Percentiles rank a stretch among this genome's conserved stretches.
phyloP scores from a whole-genome alignment of 2,797 vertebrate species.

The Chromobotia macracanthus region DNA sequence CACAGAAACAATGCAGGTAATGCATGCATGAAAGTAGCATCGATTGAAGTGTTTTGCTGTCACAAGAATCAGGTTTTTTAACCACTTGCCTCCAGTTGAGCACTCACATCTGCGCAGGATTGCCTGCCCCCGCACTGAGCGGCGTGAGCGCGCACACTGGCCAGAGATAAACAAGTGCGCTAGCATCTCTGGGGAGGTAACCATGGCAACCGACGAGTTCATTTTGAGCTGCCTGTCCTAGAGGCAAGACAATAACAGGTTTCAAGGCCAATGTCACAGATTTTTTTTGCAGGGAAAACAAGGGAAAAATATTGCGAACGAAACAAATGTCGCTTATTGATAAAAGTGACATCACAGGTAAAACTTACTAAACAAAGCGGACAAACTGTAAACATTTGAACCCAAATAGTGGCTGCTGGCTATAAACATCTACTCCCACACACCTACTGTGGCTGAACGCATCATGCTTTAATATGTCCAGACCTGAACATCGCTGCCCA shows the following conservation, averaged over 20 bases:
- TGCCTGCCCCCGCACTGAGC: slow-evolving; percentile 45
- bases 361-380: slow-evolving; percentile 51
- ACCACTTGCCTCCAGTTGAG: slow-evolving; percentile 40
- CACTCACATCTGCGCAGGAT: slow-evolving; percentile 56
- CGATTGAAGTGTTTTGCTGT: slow-evolving; percentile 19
- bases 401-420: slow-evolving; percentile 1
- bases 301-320: slow-evolving; percentile 10
- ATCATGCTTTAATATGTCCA: slow-evolving; percentile 37
- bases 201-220: slow-evolving; percentile 79
- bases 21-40: slow-evolving; percentile 21
- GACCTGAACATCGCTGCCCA: slow-evolving; percentile 4
- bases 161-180: slow-evolving; percentile 82
- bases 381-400: slow-evolving; percentile 32
- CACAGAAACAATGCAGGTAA: slow-evolving; percentile 13
- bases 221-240: slow-evolving; percentile 75
- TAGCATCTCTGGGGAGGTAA: slow-evolving; percentile 76
- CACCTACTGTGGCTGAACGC: not conserved
- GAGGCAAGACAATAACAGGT: slow-evolving; percentile 80
- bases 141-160: slow-evolving; percentile 56
- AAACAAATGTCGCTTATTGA: slow-evolving; percentile 50
- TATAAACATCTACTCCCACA: not conserved
- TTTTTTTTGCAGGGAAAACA: slow-evolving; percentile 56
- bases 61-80: slow-evolving; percentile 47
- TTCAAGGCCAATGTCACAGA: slow-evolving; percentile 77
- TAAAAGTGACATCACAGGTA: slow-evolving; percentile 67